phyloP scores from a whole-genome alignment of 1,140 invertebrate genomes.

The Thaumatotibia leucotreta region DNA sequence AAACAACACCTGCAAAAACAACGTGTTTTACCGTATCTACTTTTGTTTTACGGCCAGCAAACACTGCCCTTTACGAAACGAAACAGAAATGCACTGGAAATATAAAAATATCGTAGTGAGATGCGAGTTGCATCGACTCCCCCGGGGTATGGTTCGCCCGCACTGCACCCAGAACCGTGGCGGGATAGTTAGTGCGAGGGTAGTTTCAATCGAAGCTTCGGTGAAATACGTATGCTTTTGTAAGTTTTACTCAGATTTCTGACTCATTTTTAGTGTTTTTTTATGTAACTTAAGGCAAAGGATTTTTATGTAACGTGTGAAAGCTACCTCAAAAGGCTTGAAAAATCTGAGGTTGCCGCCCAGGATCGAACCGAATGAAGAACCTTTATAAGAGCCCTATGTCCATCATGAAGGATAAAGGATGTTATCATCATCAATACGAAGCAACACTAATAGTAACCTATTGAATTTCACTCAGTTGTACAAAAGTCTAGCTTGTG shows the following conservation, averaged over 20 bases:
- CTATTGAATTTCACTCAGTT: no score
- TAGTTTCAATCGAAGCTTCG: not conserved
- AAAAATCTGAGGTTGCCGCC: no score
- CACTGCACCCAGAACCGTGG: slow-evolving; percentile 20
- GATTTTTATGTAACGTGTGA: no score
- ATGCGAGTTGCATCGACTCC: slow-evolving; percentile 40
- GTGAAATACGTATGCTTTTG: not conserved
- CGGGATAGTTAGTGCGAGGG: not conserved
- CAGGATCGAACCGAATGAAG: no score
- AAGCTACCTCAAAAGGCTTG: no score
- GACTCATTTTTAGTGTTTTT: no score
- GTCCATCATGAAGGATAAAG: no score
- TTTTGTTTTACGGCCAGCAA: slow-evolving; percentile 41
- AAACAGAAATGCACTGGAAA: slow-evolving; percentile 53
- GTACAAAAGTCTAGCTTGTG: no score
- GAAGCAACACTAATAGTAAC: no score
- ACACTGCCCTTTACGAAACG: slow-evolving; percentile 40
- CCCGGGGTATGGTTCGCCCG: slow-evolving; percentile 34
- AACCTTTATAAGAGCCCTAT: no score
- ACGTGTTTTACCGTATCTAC: slow-evolving; percentile 25
- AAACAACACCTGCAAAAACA: slow-evolving; percentile 19
- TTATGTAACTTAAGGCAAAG: no score
- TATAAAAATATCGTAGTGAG: slow-evolving; percentile 54
- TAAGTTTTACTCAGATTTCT: not conserved
- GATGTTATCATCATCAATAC: no score